Evolutionary conservation across 2,797 vertebrate species (phyloP).

Genomic region (Alcedo quadribrachys): DNA sequence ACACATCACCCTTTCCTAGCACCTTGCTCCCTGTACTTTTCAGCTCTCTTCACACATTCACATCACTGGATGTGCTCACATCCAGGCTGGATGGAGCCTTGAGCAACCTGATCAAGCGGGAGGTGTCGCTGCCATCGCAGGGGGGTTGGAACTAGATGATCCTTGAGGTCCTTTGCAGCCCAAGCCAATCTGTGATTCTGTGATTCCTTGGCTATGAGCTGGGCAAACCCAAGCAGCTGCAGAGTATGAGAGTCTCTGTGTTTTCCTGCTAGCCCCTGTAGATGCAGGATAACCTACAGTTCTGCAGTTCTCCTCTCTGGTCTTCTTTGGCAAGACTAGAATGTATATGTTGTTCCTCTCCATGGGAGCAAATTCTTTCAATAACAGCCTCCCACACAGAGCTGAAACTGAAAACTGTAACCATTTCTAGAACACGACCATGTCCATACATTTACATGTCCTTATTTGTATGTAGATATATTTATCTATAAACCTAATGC

Average conservation of each 20-base stretch:
- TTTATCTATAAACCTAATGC: neutral
- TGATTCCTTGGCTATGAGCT: neutral
- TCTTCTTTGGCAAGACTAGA: neutral
- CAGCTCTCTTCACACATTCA: neutral
- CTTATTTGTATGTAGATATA: neutral
- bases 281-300: neutral
- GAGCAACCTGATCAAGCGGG: too few relatives aligned
- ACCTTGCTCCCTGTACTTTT: neutral
- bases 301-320: neutral
- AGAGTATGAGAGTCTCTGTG: neutral
- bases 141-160: too few relatives aligned
- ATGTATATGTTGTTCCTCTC: neutral
- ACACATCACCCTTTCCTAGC: neutral
- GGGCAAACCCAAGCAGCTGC: neutral
- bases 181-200: too few relatives aligned
- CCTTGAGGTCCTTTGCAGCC: too few relatives aligned
- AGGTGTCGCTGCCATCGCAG: too few relatives aligned
- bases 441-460: conserved; percentile 7
- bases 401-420: conserved; percentile 46
- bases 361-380: conserved; percentile 15
- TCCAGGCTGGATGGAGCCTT: too few relatives aligned
- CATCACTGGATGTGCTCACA: too few relatives aligned
- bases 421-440: conserved; percentile 19
- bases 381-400: conserved; percentile 52
- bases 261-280: neutral